Evolutionary conservation across 35 echinoderm and acorn worm genomes (phyloP), one percentile per base, ranked within the genome.

Genomic region (Heliocidaris erythrogramma): DNA sequence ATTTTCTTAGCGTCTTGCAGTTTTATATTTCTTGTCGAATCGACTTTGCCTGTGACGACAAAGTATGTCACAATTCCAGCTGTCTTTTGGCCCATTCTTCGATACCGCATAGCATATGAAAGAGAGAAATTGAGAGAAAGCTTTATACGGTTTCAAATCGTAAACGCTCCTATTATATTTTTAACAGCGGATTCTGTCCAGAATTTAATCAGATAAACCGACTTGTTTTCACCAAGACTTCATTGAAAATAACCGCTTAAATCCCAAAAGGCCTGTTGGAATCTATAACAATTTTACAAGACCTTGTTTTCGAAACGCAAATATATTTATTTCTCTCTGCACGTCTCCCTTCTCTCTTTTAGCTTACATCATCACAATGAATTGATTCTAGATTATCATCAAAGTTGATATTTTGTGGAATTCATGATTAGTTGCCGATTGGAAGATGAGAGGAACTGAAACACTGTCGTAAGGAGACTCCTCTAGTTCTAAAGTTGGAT

Each of bases 191-290:
- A 5, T 78, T 78, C 65, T 78, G 65, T 78, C n/a, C 27, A 78
- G 65, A 78, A 78, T 78, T 78, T 78, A 78, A 78, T 78, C 65
- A 78, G 65, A 78, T 78, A 78, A 78, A 78, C 65, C 27, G 65
- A 78, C 65, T 78, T 78, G 65, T 78, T 78, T 78, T 78, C 65
- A 78, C 65, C 65, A 78, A 78, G 65, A 78, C 27, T 78, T 78
- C 65, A 78, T 78, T 78, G 65, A 78, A 78, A 78, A 78, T 78
- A 78, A 78, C 65, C 65, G 65, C 17, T 78, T 78, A 21, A 78
- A 21, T 78, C 65, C 65, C 65, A n/a, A 78, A 21, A 78, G 65
- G 27, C 65, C 65, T 24, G 7, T 78, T 24, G 65, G 65, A 78
- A 78, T 78, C 65, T 78, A n/a, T 78, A 78, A 78, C 27, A 78